These are phyloP conservation scores for Agrotis clavis DNA, from an alignment of 2,888 invertebrate genomes.

Conservation along the genomic window DNA sequence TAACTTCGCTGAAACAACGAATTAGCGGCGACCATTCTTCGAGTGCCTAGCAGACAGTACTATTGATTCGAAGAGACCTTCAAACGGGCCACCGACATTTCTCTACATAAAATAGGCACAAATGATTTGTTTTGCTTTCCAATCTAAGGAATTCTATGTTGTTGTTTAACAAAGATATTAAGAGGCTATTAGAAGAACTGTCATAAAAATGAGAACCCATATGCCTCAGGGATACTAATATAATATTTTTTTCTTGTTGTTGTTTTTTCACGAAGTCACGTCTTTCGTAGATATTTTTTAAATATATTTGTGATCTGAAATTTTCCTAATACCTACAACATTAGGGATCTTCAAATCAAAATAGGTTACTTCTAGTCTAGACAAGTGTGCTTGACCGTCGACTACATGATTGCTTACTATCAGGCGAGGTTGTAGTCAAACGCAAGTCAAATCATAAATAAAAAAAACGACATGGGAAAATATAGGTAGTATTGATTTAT, in stretches of 20 bases:
- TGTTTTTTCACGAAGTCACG: neutral
- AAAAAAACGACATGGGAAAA: neutral
- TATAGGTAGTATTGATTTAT: too few relatives aligned
- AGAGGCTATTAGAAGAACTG: neutral
- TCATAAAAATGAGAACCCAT: neutral
- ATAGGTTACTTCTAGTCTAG: too few relatives aligned
- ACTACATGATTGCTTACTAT: too few relatives aligned
- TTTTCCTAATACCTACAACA: too few relatives aligned
- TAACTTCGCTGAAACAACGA: conserved; percentile 3
- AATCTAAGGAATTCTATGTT: neutral
- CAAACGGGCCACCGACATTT: neutral
- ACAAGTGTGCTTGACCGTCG: too few relatives aligned
- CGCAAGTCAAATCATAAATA: too few relatives aligned
- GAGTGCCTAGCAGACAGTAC: neutral
- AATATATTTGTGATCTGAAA: too few relatives aligned
- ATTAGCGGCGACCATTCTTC: conserved; percentile 1
- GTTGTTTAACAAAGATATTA: neutral
- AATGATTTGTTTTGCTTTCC: neutral
- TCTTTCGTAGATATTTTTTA: neutral
- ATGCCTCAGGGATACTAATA: neutral
- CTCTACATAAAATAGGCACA: neutral
- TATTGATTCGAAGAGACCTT: conserved; percentile 40
- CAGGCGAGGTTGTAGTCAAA: too few relatives aligned
- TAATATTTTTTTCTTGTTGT: too few relatives aligned
- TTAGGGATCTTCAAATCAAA: too few relatives aligned